Base-by-base conservation (phyloP, 1,140 invertebrate genomes). In the Drosophila ohnishii region DNA sequence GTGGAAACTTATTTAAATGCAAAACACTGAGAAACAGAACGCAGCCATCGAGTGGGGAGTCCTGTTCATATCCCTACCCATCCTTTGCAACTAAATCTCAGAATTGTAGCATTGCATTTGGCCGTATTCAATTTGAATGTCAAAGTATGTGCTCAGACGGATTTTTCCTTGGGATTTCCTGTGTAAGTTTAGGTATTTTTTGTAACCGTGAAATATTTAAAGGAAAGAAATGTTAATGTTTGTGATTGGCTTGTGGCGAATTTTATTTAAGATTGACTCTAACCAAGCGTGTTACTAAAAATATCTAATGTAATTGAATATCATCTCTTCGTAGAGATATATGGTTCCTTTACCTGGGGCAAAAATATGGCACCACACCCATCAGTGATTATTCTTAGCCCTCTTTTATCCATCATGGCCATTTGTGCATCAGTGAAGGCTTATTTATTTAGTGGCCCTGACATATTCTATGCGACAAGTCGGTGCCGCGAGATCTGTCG, bases 381-480 rank as follows among this genome's bases (percentile, higher is more conserved):
- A n/a, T 35, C 32, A 53, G 13, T 10, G 51, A 56, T 37, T 56
- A 56, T 56, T 39, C 53, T 39, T 11, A 25, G 34, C 19, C 34
- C 28, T 47, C 25, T 14, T 28, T 10, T 9, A 37, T 60, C 42
- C 19, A 37, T 42, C 32, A 34, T 35, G 48, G 32, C 34, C 22
- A 45, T 53, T 47, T 55, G 47, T 62, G 42, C 37, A 78, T 60
- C 64, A 59, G 53, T 76, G 40, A 73, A 35, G 10, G 47, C 25
- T 77, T 86, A 67, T 75, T 85, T 85, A 85, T 86, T 81, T 85
- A 75, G 59, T 55, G 37, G 50, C 40, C 69, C 59, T 58, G 63
- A 80, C 66, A 75, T 67, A 63, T 73, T 60, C 30, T 61, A 61
- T 65, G 63, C 45, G 78, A 67, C 74, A 80, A 85, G 51, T 50